These are phyloP conservation scores for Dilophus febrilis DNA, from an alignment of 2,888 invertebrate species.

Conservation along the genomic window DNA sequence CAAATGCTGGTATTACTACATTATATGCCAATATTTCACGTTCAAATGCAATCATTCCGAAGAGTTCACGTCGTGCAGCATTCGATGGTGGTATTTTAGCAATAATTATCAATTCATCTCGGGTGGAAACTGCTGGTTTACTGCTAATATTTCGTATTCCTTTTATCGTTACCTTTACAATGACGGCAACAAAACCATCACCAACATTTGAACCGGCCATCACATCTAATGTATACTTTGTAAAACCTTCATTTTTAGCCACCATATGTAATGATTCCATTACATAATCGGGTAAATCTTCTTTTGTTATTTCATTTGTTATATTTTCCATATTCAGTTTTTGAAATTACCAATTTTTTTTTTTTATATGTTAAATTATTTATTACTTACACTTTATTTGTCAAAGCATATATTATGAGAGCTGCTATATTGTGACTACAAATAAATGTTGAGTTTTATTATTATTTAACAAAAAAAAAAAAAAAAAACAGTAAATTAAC, in stretches of 20 bases:
- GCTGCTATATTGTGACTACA: no score
- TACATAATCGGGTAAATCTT: slow-evolving; percentile 2
- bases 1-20: slow-evolving; percentile 7
- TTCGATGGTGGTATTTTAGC: slow-evolving; percentile 7
- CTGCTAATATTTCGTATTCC: background rate
- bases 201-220: slow-evolving; percentile 4
- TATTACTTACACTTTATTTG: no score
- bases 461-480: no score
- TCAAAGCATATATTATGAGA: no score
- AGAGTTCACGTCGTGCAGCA: slow-evolving; percentile 4
- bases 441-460: no score
- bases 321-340: background rate
- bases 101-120: slow-evolving; percentile 4
- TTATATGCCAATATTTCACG: slow-evolving; percentile 9
- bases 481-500: no score
- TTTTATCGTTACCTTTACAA: slow-evolving; percentile 4
- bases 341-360: background rate
- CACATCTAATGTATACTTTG: background rate
- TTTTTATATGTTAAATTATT: background rate
- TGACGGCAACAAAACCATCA: slow-evolving; percentile 7
- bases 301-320: no score
- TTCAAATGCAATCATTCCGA: slow-evolving; percentile 7
- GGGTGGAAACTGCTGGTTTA: background rate
- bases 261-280: slow-evolving; percentile 2
- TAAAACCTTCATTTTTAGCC: slow-evolving; percentile 7